Conservation (phyloP, 2,888 invertebrate species). For the Gastracanthus pulcherrimus region DNA sequence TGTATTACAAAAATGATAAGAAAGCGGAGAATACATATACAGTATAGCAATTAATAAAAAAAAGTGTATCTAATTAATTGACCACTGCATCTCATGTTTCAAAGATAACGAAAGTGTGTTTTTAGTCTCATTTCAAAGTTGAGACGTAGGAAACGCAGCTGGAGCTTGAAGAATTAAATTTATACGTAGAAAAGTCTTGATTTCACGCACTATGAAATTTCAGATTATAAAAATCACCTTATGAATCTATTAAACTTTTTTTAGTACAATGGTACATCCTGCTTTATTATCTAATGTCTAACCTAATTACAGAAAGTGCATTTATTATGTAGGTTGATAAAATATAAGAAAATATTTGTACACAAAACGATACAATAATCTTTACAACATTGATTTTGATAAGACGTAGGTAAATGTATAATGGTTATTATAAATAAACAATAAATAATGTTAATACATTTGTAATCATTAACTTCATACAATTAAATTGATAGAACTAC, state of each 20-base stretch:
- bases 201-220: constrained; percentile 48
- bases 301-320: background rate
- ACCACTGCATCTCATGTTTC: background rate
- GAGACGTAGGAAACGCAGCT: constrained; percentile 5
- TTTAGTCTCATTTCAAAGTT: constrained; percentile 10
- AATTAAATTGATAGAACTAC: too few relatives aligned
- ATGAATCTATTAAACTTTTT: constrained; percentile 19
- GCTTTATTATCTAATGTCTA: constrained; percentile 25
- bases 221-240: constrained; percentile 28
- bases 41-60: background rate
- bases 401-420: too few relatives aligned
- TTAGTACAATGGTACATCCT: constrained; percentile 1
- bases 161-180: constrained; percentile 34
- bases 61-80: background rate
- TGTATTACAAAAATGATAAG: too few relatives aligned
- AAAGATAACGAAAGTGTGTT: constrained; percentile 27
- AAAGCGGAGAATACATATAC: too few relatives aligned
- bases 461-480: too few relatives aligned
- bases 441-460: too few relatives aligned
- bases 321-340: background rate
- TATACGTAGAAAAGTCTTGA: constrained; percentile 43
- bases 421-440: too few relatives aligned
- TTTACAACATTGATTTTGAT: too few relatives aligned
- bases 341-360: background rate
- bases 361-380: background rate